These are phyloP conservation scores for Anthopleura sola DNA, from an alignment of 64 coral and sea anemone genomes.

Conservation along the genomic window DNA sequence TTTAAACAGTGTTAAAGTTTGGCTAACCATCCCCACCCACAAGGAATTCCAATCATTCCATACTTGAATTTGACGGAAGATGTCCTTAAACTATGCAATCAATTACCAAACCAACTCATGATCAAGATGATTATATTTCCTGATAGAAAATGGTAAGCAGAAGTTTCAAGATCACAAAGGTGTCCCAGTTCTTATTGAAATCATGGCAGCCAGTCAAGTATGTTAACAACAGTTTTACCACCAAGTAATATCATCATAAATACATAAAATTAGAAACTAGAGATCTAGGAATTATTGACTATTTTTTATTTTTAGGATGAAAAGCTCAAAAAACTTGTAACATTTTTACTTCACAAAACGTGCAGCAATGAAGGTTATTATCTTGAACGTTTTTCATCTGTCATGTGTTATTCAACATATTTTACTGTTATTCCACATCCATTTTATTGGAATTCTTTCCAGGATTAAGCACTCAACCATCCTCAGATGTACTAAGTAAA, in stretches of 20 bases:
- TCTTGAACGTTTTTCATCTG: background rate
- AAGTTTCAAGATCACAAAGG: conserved; percentile 14
- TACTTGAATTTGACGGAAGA: no score
- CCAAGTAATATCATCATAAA: background rate
- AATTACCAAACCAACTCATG: no score
- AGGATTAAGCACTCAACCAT: no score
- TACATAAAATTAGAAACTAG: background rate
- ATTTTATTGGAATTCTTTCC: background rate
- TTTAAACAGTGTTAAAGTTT: no score
- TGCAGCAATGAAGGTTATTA: background rate
- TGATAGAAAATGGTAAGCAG: background rate
- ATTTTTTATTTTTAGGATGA: background rate
- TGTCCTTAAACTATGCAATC: no score
- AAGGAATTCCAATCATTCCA: background rate
- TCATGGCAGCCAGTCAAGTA: background rate
- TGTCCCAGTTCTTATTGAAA: background rate
- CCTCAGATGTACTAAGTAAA: no score
- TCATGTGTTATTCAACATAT: no score
- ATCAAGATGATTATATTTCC: background rate
- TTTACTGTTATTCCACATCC: no score
- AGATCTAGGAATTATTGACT: background rate
- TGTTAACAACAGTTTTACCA: background rate
- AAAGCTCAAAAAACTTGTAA: background rate
- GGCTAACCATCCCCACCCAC: no score
- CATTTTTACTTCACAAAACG: conserved; percentile 18